Evolutionary conservation across 2,113 vertebrate species (phyloP).

Genomic region (Prionailurus bengalensis): DNA sequence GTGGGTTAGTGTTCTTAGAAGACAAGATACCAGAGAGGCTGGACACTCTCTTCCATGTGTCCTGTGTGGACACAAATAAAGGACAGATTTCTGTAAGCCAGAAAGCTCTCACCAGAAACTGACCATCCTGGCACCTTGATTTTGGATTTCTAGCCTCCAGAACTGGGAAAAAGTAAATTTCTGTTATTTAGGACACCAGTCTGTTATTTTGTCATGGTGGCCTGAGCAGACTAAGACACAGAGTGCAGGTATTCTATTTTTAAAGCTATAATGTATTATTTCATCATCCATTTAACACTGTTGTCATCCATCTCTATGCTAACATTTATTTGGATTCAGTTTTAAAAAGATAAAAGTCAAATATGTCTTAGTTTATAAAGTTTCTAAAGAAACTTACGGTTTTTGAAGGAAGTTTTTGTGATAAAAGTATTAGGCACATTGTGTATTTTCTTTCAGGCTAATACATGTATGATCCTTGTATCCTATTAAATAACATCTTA

Average conservation of each 20-base stretch:
- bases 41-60: neutral
- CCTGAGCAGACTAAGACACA: neutral
- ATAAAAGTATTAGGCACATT: slow-evolving; percentile 79
- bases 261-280: neutral
- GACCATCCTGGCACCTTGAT: neutral
- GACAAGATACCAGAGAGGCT: neutral
- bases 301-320: neutral
- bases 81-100: neutral
- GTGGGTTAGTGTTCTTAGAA: neutral
- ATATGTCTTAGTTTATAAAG: slow-evolving; percentile 5
- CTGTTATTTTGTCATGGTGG: neutral
- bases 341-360: slow-evolving; percentile 6
- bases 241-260: neutral
- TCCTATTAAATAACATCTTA: slow-evolving; percentile 84
- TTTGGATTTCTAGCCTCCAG: neutral
- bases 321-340: slow-evolving; percentile 10
- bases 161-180: neutral
- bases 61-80: neutral
- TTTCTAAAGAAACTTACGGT: slow-evolving; percentile 64
- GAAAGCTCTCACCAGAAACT: neutral
- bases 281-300: neutral
- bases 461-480: slow-evolving; percentile 73
- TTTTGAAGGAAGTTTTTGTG: slow-evolving; percentile 80
- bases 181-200: neutral
- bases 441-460: slow-evolving; percentile 83